A percentile compares a stretch with the other conserved stretches of the same genome.
Conservation (phyloP, 2,888 invertebrate species). For the Melangyna quadrimaculata region DNA sequence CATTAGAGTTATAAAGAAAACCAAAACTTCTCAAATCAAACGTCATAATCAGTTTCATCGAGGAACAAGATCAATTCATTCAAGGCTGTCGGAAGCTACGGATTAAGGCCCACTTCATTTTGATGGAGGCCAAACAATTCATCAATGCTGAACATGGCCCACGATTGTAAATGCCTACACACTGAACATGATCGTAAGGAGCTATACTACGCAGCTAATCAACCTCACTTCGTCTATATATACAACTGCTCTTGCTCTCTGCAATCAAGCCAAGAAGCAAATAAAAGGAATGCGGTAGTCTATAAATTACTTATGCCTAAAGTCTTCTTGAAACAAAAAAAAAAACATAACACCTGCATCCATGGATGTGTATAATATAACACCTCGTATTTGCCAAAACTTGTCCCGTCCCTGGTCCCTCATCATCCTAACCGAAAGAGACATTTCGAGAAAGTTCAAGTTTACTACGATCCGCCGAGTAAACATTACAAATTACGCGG, state of each 20-base stretch:
- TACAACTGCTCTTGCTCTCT: background rate
- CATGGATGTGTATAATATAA: slow-evolving; percentile 26
- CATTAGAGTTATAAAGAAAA: slow-evolving; percentile 22
- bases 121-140: slow-evolving; percentile 47
- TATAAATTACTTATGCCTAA: slow-evolving; percentile 38
- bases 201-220: background rate
- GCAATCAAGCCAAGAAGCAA: slow-evolving; percentile 43
- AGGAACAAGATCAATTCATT: slow-evolving; percentile 39
- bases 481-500: slow-evolving; percentile 64
- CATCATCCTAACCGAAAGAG: slow-evolving; percentile 22
- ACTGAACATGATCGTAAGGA: slow-evolving; percentile 15
- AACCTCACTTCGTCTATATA: background rate
- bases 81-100: slow-evolving; percentile 69
- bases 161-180: slow-evolving; percentile 45
- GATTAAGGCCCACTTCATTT: slow-evolving; percentile 58
- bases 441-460: slow-evolving; percentile 69
- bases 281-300: slow-evolving; percentile 61
- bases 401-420: background rate
- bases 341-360: slow-evolving; percentile 8
- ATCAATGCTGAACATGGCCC: slow-evolving; percentile 46
- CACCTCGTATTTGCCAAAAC: slow-evolving; percentile 55
- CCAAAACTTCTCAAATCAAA: background rate
- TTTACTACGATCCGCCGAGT: slow-evolving; percentile 61
- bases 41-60: slow-evolving; percentile 41
- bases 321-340: slow-evolving; percentile 9